Conservation (phyloP, 2,888 invertebrate species). For the Congeria kusceri region DNA sequence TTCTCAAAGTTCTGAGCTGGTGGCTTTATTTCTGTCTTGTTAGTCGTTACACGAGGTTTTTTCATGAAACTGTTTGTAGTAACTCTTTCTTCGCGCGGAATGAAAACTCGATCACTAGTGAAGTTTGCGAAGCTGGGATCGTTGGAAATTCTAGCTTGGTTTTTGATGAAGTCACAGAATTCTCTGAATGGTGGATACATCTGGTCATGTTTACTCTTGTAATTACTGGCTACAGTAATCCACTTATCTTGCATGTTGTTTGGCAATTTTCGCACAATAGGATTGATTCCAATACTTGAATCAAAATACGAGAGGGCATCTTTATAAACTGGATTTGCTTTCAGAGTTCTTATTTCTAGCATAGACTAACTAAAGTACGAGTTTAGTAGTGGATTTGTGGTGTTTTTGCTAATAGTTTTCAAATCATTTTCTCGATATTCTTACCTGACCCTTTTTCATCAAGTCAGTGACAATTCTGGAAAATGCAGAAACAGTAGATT, state of each 20-base stretch:
- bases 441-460: too few species aligned
- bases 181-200: not conserved
- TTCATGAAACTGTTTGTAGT: not conserved
- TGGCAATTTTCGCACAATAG: not conserved
- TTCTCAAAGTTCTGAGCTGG: too few species aligned
- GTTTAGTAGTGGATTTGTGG: too few species aligned
- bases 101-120: too few species aligned
- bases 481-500: too few species aligned
- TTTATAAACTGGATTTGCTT: not conserved
- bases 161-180: not conserved
- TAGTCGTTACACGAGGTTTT: not conserved
- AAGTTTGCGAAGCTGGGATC: not conserved
- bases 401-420: too few species aligned
- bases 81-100: too few species aligned
- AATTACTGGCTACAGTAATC: not conserved
- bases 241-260: not conserved
- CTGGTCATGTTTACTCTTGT: not conserved
- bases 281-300: not conserved
- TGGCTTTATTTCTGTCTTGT: not conserved
- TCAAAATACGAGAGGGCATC: not conserved
- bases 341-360: not conserved
- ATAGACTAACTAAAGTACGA: not conserved
- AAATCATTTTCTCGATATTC: too few species aligned
- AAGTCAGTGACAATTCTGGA: too few species aligned
- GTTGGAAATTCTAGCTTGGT: not conserved